Evolutionary conservation across 1,140 invertebrate genomes (phyloP).

Genomic region (Brachionus plicatilis): DNA sequence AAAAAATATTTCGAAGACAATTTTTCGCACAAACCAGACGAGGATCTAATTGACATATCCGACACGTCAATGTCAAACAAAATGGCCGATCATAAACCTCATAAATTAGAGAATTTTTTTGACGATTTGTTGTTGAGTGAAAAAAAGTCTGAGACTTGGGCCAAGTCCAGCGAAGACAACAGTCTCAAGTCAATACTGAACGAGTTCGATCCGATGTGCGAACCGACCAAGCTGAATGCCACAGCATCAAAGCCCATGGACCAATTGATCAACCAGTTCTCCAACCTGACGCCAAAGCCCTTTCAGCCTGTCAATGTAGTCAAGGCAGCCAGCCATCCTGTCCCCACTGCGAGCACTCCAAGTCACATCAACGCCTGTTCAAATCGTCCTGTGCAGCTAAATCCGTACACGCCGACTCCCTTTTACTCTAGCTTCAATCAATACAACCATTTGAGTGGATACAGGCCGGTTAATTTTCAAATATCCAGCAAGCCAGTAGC

Average conservation of each 20-base stretch:
- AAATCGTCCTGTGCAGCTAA: not conserved
- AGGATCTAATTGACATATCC: not conserved
- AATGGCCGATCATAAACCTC: not conserved
- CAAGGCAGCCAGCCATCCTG: not conserved
- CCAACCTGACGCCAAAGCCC: not conserved
- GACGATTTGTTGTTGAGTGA: not conserved
- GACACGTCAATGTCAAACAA: not conserved
- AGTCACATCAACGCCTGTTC: not conserved
- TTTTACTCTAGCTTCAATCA: not conserved
- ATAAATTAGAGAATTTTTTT: not conserved
- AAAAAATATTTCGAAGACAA: slow-evolving; percentile 37
- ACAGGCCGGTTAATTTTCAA: slow-evolving; percentile 10
- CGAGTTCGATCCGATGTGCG: slow-evolving; percentile 27
- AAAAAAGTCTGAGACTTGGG: not conserved
- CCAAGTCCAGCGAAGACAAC: not conserved
- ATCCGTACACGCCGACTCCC: slow-evolving; percentile 1
- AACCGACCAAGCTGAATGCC: not conserved
- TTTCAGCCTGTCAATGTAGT: not conserved
- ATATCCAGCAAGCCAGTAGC: not conserved
- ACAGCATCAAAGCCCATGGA: not conserved
- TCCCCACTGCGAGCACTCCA: not conserved
- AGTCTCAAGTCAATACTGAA: slow-evolving; percentile 2
- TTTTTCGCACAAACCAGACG: slow-evolving; percentile 12
- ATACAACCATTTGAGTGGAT: not conserved
- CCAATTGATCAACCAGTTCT: not conserved